phyloP scores from a whole-genome alignment of 1,140 invertebrate species.

The Calosoma granatense region DNA sequence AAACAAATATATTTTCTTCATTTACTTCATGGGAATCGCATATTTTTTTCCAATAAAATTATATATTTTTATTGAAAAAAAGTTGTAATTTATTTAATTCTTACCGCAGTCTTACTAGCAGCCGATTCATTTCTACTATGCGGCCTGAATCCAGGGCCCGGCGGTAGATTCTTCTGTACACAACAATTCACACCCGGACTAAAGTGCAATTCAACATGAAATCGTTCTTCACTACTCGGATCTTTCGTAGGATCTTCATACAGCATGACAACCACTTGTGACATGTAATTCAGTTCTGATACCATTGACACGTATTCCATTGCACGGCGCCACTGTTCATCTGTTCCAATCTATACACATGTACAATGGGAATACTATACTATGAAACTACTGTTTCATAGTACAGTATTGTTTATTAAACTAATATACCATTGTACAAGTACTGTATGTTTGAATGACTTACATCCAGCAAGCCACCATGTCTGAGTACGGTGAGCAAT shows the following conservation, averaged over 20 bases:
- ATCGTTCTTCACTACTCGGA: constrained; percentile 78
- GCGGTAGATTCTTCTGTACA: constrained; percentile 87
- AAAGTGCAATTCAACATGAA: constrained; percentile 96
- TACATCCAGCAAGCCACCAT: constrained; percentile 85
- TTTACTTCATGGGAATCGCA: no score
- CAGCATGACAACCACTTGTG: constrained; percentile 98
- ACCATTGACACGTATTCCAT: constrained; percentile 98
- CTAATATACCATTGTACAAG: not conserved
- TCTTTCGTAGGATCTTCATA: constrained; percentile 98
- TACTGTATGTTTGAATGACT: constrained; percentile 26
- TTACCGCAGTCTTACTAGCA: constrained; percentile 38
- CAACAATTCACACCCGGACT: constrained; percentile 95
- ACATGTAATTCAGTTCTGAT: constrained; percentile 98
- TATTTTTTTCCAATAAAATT: no score
- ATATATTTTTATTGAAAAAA: not conserved
- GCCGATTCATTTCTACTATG: constrained; percentile 75
- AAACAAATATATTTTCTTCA: no score
- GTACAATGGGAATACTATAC: constrained; percentile 11
- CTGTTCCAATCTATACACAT: constrained; percentile 55
- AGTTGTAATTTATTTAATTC: constrained; percentile 5
- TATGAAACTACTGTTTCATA: not conserved
- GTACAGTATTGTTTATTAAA: not conserved
- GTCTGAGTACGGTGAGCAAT: constrained; percentile 87
- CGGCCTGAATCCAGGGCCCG: constrained; percentile 85
- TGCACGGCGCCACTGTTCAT: constrained; percentile 96